These are phyloP conservation scores for Cyprinodon brontotheroides DNA, from an alignment of 2,113 vertebrate genomes.

Conservation along the genomic window DNA sequence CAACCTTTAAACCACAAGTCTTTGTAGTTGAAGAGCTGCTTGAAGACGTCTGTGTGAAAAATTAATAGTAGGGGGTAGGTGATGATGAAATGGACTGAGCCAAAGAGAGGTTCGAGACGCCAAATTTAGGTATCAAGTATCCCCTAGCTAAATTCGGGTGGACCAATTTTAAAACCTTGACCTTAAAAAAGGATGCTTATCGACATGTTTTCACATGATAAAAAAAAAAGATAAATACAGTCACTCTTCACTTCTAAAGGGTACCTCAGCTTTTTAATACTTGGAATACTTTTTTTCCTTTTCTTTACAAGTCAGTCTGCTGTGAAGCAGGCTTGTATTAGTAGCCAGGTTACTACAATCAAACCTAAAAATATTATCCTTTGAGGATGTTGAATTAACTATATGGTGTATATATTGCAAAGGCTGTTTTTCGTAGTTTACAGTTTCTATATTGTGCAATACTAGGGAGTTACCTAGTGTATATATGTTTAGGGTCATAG, in stretches of 20 bases:
- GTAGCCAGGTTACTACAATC: not conserved
- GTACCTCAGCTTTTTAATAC: not conserved
- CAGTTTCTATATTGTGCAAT: conserved; percentile 4
- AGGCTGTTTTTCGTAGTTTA: not conserved
- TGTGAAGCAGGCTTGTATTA: not conserved
- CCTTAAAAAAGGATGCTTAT: no score
- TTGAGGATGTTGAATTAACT: not conserved
- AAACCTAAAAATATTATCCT: not conserved
- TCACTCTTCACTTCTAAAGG: not conserved
- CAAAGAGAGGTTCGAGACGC: not conserved
- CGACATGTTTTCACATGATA: no score
- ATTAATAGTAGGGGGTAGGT: not conserved
- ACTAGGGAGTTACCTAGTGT: not conserved
- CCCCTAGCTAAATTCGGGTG: not conserved
- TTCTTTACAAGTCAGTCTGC: not conserved
- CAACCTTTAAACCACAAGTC: not conserved
- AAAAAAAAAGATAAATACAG: not conserved
- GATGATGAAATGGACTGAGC: not conserved
- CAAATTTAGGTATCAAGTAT: no score
- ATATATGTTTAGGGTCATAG: no score
- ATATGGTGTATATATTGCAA: not conserved
- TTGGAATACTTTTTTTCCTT: not conserved
- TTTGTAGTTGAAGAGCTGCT: not conserved
- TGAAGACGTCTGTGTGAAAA: not conserved
- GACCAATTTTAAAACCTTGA: not conserved